Evolutionary conservation across 2,113 vertebrate species (phyloP).

Genomic region (Tauraco erythrolophus): DNA sequence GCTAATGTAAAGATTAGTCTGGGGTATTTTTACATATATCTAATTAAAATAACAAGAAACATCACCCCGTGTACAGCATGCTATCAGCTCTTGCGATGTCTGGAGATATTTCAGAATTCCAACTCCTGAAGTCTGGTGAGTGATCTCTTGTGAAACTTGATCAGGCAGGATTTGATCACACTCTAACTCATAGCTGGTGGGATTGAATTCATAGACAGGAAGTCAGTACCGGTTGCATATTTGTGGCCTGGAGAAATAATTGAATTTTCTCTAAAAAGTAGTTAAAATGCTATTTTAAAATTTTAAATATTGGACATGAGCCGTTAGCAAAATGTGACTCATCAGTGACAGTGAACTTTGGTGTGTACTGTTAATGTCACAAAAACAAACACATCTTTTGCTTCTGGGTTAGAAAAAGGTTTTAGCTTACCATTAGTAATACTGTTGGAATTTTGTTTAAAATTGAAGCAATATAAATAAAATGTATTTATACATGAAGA

Average conservation of each 20-base stretch:
- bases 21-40: neutral
- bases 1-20: neutral
- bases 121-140: neutral
- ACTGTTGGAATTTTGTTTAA: slow-evolving; percentile 70
- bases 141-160: slow-evolving; percentile 40
- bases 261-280: slow-evolving; percentile 33
- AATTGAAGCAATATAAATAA: slow-evolving; percentile 65
- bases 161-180: slow-evolving; percentile 18
- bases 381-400: slow-evolving; percentile 62
- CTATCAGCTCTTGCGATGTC: neutral
- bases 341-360: slow-evolving; percentile 58
- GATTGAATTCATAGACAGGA: slow-evolving; percentile 52
- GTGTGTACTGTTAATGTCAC: slow-evolving; percentile 41
- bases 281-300: slow-evolving; percentile 11
- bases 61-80: neutral
- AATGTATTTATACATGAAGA: slow-evolving; percentile 42
- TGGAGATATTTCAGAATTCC: slow-evolving; percentile 47
- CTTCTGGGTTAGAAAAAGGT: slow-evolving; percentile 48
- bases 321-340: slow-evolving; percentile 55
- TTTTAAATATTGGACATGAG: slow-evolving; percentile 15
- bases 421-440: slow-evolving; percentile 66
- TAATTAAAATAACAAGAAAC: slow-evolving; percentile 21
- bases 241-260: slow-evolving; percentile 48
- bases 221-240: slow-evolving; percentile 46
- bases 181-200: slow-evolving; percentile 16